Conservation (phyloP, 30 jellyfish, hydroid and myxozoan species). For the Hydractinia echinata region DNA sequence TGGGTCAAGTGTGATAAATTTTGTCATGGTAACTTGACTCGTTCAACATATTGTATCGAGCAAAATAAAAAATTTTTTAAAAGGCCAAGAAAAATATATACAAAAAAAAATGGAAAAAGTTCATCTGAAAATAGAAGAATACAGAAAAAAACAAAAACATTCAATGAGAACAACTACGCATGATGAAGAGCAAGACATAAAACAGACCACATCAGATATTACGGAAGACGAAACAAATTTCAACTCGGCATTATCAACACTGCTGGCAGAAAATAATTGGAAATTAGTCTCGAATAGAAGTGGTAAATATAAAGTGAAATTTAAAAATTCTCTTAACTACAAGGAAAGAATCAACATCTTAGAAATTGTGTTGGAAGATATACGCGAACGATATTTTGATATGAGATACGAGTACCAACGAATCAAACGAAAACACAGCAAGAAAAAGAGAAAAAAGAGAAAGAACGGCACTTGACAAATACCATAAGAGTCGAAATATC, state of each 20-base stretch:
- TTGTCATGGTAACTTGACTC: too few relatives aligned
- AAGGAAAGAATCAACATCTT: conserved; percentile 60
- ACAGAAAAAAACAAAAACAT: background rate
- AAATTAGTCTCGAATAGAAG: background rate
- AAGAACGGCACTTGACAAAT: background rate
- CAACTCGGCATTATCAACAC: conserved; percentile 36
- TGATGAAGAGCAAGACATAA: background rate
- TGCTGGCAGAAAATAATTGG: conserved; percentile 33
- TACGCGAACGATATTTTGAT: conserved; percentile 65
- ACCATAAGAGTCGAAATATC: background rate
- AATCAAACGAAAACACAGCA: conserved; percentile 38
- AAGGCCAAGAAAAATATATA: background rate
- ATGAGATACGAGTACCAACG: conserved; percentile 48
- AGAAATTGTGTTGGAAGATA: conserved; percentile 81
- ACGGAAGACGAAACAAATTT: conserved; percentile 30
- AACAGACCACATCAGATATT: background rate
- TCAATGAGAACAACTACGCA: background rate
- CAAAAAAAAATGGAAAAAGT: conserved; percentile 7
- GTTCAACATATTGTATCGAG: too few relatives aligned
- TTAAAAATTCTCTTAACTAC: conserved; percentile 18
- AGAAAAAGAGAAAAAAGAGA: conserved; percentile 2
- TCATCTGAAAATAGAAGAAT: background rate
- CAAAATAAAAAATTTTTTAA: too few relatives aligned
- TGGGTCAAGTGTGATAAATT: background rate
- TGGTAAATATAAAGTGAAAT: conserved; percentile 29